Evolutionary conservation across 1,140 invertebrate genomes (phyloP), one percentile per base, ranked within the genome.

Genomic region (Neomicropteryx cornuta): DNA sequence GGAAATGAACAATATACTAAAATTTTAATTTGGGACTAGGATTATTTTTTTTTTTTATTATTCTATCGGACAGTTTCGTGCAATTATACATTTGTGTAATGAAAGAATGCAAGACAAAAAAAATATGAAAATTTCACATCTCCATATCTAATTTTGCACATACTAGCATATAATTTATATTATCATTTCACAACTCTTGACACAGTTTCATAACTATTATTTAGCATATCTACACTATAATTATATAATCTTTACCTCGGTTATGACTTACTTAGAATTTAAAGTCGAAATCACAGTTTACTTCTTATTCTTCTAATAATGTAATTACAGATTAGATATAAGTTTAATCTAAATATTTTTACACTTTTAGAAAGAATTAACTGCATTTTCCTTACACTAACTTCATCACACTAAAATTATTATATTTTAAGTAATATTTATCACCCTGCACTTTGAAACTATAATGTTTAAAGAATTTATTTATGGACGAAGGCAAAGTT

Each of bases 251-350:
- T 48, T 39, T 49, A 48, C 50, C 47, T 53, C 47, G 46, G 51
- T 56, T 61, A 50, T 35, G 44, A 53, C 53, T 62, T 62, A 48
- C 52, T 10, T 62, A 61, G 48, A 56, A 50, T 55, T 56, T 62
- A 58, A 58, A 62, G 58, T 58, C 61, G 62, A 58, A 65, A 65
- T 65, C 61, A 65, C 61, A 65, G 61, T 60, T 65, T 61, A 60
- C 59, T 62, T 61, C 61, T 52, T 60, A 59, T 53, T 42, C 30
- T 33, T 55, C 55, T 50, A 51, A 43, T 31, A 47, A 55, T 54
- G 51, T 46, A 43, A 35, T 50, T 55, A 45, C 48, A 54, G 48
- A 42, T 49, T 48, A 41, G 35, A 45, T 48, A 39, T 39, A 36
- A 18, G 18, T 48, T 44, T 43, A 49, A 45, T 56, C 50, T 50